phyloP scores from a whole-genome alignment of 92 coral and sea anemone genomes.

The Desmophyllum pertusum region DNA sequence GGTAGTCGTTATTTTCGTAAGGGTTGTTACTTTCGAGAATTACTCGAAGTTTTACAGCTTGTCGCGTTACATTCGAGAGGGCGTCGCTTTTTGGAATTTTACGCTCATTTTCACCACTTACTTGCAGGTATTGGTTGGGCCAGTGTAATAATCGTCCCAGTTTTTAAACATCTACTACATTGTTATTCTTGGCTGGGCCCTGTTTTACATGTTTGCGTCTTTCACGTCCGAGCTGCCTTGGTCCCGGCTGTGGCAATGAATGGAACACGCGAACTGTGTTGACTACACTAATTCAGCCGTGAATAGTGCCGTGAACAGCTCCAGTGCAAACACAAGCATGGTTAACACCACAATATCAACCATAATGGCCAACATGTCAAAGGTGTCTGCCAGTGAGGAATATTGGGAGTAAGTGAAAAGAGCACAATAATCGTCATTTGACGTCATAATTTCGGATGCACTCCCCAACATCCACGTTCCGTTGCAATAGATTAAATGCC shows the following conservation, averaged over 20 bases:
- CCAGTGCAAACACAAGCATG: not conserved
- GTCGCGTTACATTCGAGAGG: too few relatives aligned
- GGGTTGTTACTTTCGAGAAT: too few relatives aligned
- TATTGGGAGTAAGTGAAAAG: conserved; percentile 81
- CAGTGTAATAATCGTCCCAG: conserved; percentile 86
- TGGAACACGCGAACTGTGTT: conserved; percentile 76
- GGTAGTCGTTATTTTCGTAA: too few relatives aligned
- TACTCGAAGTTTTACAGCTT: too few relatives aligned
- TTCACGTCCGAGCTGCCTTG: conserved; percentile 73
- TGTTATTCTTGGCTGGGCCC: conserved; percentile 83
- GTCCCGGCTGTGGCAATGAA: conserved; percentile 78
- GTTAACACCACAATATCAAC: conserved; percentile 6
- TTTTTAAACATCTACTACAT: conserved; percentile 82
- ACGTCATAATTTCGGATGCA: too few relatives aligned
- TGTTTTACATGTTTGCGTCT: conserved; percentile 85
- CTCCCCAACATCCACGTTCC: too few relatives aligned
- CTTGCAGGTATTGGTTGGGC: conserved; percentile 82
- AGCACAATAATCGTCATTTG: not conserved
- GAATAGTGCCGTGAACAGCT: not conserved
- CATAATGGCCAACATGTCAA: conserved; percentile 21
- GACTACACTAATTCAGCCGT: not conserved
- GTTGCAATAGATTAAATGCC: too few relatives aligned
- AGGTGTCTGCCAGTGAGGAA: conserved; percentile 70
- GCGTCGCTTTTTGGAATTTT: too few relatives aligned
- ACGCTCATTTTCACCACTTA: too few relatives aligned